A percentile compares a stretch with the other conserved stretches of the same genome.
Evolutionary conservation across 2,113 vertebrate species (phyloP).

Genomic region (Spermophilus dauricus): DNA sequence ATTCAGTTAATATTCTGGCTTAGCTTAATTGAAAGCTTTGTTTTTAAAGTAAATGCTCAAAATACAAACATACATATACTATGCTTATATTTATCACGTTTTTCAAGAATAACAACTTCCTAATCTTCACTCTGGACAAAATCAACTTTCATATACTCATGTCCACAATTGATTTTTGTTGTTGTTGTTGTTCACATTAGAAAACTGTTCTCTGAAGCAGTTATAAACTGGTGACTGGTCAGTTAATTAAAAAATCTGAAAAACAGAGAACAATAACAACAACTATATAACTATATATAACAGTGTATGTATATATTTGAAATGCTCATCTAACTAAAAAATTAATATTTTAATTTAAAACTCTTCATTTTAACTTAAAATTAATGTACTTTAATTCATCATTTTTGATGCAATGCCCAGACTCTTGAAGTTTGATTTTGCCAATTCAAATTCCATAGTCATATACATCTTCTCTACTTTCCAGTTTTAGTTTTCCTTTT

Average conservation of each 20-base stretch:
- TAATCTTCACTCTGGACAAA: background rate
- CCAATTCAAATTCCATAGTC: background rate
- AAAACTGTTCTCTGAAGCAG: constrained; percentile 38
- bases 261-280: background rate
- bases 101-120: background rate
- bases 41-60: constrained; percentile 7
- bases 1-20: constrained; percentile 29
- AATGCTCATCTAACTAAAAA: background rate
- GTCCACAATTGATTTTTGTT: background rate
- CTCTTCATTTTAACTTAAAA: constrained; percentile 11
- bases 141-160: background rate
- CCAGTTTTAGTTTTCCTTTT: constrained; percentile 26
- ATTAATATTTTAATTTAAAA: constrained; percentile 5
- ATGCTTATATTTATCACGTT: constrained; percentile 13
- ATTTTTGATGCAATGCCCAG: background rate
- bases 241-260: background rate
- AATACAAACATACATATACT: background rate
- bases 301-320: background rate
- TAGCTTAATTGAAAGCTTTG: background rate
- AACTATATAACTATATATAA: background rate
- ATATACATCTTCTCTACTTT: background rate
- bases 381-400: background rate
- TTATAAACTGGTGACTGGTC: background rate
- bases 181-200: background rate
- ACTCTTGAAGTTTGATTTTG: constrained; percentile 46